Evolutionary conservation across 2,888 invertebrate genomes (phyloP).

Genomic region (Rhamphomyia laevipes): DNA sequence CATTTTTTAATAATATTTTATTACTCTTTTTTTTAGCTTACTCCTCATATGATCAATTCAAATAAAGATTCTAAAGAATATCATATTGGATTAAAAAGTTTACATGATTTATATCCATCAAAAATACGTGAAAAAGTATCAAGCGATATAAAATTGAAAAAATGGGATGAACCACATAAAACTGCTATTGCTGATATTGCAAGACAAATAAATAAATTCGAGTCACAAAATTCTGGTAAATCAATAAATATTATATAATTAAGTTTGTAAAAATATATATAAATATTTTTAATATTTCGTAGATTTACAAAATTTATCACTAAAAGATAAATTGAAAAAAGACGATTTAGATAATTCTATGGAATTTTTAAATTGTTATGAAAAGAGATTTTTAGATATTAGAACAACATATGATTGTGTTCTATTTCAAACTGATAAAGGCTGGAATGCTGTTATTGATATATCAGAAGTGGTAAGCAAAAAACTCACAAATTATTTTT

Average conservation of each 20-base stretch:
- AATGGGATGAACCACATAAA: constrained; percentile 79
- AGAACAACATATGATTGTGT: constrained; percentile 91
- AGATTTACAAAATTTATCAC: constrained; percentile 42
- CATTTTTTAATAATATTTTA: no score
- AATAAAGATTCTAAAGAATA: constrained; percentile 77
- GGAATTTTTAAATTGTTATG: constrained; percentile 67
- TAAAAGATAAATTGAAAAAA: constrained; percentile 66
- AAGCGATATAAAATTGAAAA: constrained; percentile 64
- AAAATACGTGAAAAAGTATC: constrained; percentile 70
- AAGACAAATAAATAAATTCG: constrained; percentile 64
- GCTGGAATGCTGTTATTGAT: constrained; percentile 52
- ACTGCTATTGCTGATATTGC: constrained; percentile 63
- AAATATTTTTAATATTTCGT: not conserved
- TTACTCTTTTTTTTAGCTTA: no score
- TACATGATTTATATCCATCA: constrained; percentile 77
- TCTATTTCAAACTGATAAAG: constrained; percentile 81
- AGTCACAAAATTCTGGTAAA: constrained; percentile 47
- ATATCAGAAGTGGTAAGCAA: constrained; percentile 25
- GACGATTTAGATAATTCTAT: constrained; percentile 82
- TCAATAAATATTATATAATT: not conserved
- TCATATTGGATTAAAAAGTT: constrained; percentile 76
- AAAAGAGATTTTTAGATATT: constrained; percentile 77
- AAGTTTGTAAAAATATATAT: not conserved
- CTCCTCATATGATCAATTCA: constrained; percentile 25
- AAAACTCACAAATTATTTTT: constrained; percentile 7